Conservation (phyloP, 2,797 vertebrate genomes). For the Peromyscus melanophrys region DNA sequence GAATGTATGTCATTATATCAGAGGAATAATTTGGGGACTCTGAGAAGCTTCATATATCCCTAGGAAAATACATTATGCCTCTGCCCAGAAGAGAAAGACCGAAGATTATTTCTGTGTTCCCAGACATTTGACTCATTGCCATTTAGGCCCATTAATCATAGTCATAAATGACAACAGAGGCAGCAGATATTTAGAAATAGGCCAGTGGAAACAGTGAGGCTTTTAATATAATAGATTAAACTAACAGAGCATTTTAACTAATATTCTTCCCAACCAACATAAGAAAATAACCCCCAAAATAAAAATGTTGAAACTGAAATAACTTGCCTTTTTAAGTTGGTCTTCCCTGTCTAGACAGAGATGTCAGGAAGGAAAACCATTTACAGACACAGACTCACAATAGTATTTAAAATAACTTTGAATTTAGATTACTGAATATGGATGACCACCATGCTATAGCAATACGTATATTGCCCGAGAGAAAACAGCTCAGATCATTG, state of each 20-base stretch:
- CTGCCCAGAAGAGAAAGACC: conserved; percentile 12
- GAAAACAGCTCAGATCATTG: not conserved
- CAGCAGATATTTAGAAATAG: not conserved
- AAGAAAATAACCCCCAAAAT: conserved; percentile 4
- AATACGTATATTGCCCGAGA: not conserved
- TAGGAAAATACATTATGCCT: not conserved
- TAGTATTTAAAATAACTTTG: conserved; percentile 27
- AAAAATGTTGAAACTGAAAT: conserved; percentile 52
- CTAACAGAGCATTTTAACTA: conserved; percentile 33
- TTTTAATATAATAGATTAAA: conserved; percentile 3
- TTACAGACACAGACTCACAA: not conserved
- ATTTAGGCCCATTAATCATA: conserved; percentile 11
- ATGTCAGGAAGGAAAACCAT: conserved; percentile 9
- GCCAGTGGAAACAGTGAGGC: not conserved
- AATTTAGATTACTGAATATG: conserved; percentile 4
- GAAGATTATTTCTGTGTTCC: conserved; percentile 42
- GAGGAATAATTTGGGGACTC: not conserved
- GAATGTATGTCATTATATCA: not conserved
- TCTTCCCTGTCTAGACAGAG: not conserved
- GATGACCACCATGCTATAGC: not conserved
- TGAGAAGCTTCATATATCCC: not conserved
- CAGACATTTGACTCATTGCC: conserved; percentile 25
- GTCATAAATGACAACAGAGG: not conserved
- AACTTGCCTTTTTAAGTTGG: not conserved
- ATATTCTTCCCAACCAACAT: not conserved